Evolutionary conservation across 2,888 invertebrate genomes (phyloP), one percentile per base, ranked within the genome.

Genomic region (Branchellion lobata): DNA sequence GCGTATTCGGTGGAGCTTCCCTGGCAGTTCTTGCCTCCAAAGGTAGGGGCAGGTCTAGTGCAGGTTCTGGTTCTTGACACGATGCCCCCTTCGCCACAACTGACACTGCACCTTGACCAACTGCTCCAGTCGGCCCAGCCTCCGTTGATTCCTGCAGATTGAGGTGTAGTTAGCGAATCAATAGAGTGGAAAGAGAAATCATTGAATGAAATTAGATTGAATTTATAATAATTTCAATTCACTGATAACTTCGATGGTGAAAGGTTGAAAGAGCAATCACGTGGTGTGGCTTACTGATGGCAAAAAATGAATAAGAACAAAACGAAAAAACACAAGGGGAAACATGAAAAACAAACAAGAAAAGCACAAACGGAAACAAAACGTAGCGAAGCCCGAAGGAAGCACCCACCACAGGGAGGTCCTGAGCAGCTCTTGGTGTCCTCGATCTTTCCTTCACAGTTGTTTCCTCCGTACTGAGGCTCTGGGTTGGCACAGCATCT

Each of bases 401-500:
- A 27, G 36, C 3, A 57, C 80, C 65, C 40, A 78, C 78, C 61
- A 74, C 80, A 79, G 34, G 65, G 72, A 24, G 75, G 79, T 11
- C 73, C 79, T 27, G 69, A 3, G 82, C 87, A 87, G 14, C 81
- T 77, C 71, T 84, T 83, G 1, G 77, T 80, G 71, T 86, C 84
- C 31, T 81, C 80, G 40, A 80, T 81, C 14, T 82, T 82, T 5
- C 87, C 87, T 18, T 71, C 78, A 82, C 88, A 88, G 1, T 57
- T 61, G 5, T 78, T 80, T 1, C 88, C 88, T 36, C 86, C 87
- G 82, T 85, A 84, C 61, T 83, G 82, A 2, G 87, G 85, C 14
- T 82, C 80, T 0, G 87, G 87, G 74, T 84, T 84, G 81, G 86
- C 84, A 83, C 88, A 88, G 2, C 82, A 79, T 53, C 75, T 75